These are phyloP conservation scores for Plutomurus gul DNA, from an alignment of 1,140 invertebrate genomes.

Conservation along the genomic window DNA sequence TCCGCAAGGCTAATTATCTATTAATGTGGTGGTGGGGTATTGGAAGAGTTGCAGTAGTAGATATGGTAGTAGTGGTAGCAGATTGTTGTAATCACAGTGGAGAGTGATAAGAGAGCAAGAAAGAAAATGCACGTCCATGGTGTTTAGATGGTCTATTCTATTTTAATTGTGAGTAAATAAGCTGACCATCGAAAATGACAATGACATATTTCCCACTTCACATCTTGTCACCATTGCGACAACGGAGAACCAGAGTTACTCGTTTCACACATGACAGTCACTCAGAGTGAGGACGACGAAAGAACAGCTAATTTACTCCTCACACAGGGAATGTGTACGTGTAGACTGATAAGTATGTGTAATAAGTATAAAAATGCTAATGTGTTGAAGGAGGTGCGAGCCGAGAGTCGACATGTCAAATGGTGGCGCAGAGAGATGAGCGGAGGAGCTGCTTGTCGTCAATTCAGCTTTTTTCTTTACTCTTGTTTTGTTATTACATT, in stretches of 20 bases:
- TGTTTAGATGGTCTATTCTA: no score
- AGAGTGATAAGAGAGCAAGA: no score
- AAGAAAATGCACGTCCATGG: no score
- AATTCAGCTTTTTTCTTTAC: not conserved
- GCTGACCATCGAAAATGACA: conserved; percentile 4
- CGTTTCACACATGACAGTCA: no score
- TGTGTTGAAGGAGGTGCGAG: not conserved
- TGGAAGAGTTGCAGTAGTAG: no score
- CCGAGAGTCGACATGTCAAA: not conserved
- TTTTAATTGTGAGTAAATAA: no score
- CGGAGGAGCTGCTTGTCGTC: not conserved
- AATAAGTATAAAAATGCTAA: no score
- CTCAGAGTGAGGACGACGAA: no score
- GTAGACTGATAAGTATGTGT: not conserved
- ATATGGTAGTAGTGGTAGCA: no score
- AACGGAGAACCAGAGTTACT: not conserved
- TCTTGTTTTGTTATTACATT: not conserved
- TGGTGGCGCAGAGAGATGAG: not conserved
- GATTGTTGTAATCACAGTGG: no score
- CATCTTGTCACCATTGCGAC: not conserved
- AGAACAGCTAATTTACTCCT: not conserved
- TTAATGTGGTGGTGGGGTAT: no score
- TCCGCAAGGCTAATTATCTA: no score
- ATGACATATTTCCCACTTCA: not conserved
- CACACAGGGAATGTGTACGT: not conserved